Conservation (phyloP, 2,113 vertebrate species). For the Phalacrocorax carbo region DNA sequence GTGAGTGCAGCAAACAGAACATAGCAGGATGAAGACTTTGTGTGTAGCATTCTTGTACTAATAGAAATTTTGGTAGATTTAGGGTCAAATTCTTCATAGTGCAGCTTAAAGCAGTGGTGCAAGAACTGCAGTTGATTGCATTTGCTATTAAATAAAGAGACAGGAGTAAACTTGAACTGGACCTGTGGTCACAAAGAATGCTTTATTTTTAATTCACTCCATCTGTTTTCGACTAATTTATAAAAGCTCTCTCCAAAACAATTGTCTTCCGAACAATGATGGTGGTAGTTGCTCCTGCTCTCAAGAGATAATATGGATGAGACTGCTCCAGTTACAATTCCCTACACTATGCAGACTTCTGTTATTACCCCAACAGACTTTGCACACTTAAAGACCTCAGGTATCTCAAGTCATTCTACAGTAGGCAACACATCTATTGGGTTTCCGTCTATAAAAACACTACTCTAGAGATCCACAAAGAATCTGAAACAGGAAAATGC, state of each 20-base stretch:
- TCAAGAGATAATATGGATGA: background rate
- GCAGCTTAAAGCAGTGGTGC: background rate
- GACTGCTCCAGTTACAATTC: background rate
- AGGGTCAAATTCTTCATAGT: background rate
- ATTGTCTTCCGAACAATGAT: fast-evolving
- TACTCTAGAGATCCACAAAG: background rate
- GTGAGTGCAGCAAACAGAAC: background rate
- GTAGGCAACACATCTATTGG: fast-evolving
- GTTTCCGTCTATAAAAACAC: background rate
- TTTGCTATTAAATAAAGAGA: background rate
- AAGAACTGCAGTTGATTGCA: background rate
- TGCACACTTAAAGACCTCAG: background rate
- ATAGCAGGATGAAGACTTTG: background rate
- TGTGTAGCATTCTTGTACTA: background rate
- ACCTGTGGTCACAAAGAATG: background rate
- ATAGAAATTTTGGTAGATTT: background rate
- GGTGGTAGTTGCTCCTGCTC: background rate
- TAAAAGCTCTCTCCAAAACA: background rate
- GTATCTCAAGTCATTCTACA: background rate
- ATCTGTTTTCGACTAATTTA: background rate
- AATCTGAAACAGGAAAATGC: background rate
- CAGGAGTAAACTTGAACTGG: background rate
- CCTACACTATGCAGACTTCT: background rate
- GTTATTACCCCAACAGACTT: background rate
- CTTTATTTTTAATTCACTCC: background rate